These are phyloP conservation scores for Chroicocephalus ridibundus DNA, from an alignment of 2,113 vertebrate genomes.

Conservation along the genomic window DNA sequence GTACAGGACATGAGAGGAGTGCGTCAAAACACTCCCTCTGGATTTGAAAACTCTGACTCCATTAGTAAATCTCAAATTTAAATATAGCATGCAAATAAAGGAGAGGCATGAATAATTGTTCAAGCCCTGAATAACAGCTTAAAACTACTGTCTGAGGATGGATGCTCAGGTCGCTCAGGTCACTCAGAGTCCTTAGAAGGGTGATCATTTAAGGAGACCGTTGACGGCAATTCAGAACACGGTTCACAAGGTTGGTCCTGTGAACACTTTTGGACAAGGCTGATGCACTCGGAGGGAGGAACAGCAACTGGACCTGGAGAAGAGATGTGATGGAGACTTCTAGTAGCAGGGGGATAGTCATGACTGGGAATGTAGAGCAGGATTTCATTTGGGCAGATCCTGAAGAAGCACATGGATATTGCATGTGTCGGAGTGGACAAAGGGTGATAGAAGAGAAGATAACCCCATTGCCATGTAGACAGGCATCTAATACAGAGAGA, in stretches of 20 bases:
- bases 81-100: background rate
- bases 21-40: background rate
- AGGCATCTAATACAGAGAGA: background rate
- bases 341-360: accelerated
- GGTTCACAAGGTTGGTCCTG: background rate
- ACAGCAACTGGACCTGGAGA: background rate
- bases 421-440: background rate
- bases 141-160: background rate
- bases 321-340: background rate
- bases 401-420: background rate
- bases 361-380: background rate
- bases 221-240: background rate
- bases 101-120: no score
- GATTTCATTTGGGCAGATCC: background rate
- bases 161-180: background rate
- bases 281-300: background rate
- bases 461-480: background rate
- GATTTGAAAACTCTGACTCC: background rate
- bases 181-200: background rate
- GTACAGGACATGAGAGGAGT: background rate
- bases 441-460: background rate
- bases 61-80: background rate
- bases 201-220: background rate
- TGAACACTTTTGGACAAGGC: background rate
- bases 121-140: background rate